Evolutionary conservation across 2,113 vertebrate species (phyloP).

Genomic region (Malaclemys terrapin): DNA sequence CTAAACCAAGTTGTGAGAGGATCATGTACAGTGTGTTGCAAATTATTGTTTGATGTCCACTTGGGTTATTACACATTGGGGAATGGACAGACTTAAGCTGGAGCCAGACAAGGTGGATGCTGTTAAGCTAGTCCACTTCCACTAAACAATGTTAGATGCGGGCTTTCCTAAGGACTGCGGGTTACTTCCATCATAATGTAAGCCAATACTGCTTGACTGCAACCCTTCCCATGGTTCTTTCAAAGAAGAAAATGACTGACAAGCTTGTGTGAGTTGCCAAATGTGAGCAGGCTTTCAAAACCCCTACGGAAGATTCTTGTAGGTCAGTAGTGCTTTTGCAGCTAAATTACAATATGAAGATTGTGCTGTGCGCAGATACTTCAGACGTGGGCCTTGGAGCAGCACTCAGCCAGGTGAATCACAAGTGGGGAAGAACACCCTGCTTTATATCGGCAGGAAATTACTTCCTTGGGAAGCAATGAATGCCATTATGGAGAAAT

Average conservation of each 20-base stretch:
- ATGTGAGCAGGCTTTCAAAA: neutral
- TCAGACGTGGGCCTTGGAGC: neutral
- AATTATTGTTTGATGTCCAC: neutral
- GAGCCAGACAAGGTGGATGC: neutral
- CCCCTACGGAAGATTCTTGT: constrained; percentile 49
- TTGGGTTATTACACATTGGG: neutral
- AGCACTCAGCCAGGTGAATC: constrained; percentile 63
- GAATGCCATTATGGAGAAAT: constrained; percentile 54
- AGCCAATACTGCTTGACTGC: neutral
- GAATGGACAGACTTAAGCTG: neutral
- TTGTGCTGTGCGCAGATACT: constrained; percentile 50
- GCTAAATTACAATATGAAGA: constrained; percentile 1
- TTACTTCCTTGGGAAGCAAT: constrained; percentile 58
- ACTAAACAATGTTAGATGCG: neutral
- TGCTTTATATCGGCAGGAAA: constrained; percentile 63
- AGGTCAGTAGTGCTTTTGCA: neutral
- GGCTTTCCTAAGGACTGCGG: neutral
- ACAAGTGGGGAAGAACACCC: constrained; percentile 43
- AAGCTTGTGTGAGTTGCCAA: constrained; percentile 13
- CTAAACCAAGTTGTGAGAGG: neutral
- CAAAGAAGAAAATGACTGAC: constrained; percentile 38
- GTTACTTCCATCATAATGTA: neutral
- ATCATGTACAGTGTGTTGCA: neutral
- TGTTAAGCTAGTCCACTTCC: neutral
- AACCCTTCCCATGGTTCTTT: constrained; percentile 34